A percentile compares a stretch with the other conserved stretches of the same genome.
phyloP scores from a whole-genome alignment of 2,113 vertebrate genomes.

The Varanus komodoensis region DNA sequence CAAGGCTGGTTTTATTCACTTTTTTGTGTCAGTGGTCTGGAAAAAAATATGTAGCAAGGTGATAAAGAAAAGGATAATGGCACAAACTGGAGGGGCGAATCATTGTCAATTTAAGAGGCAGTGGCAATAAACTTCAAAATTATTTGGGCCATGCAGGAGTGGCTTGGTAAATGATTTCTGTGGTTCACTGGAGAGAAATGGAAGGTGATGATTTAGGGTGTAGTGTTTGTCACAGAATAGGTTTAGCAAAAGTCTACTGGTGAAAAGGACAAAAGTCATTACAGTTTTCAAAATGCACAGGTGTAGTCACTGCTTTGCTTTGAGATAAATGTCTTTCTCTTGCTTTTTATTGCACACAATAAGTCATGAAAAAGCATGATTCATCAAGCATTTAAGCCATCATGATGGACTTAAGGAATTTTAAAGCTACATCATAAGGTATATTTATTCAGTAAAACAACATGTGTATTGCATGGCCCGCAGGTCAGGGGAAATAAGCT shows the following conservation, averaged over 20 bases:
- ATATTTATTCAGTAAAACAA: not conserved
- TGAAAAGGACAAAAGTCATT: not conserved
- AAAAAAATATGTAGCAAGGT: constrained; percentile 30
- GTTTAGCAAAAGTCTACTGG: not conserved
- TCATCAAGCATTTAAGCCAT: constrained; percentile 1
- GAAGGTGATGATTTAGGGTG: accelerated
- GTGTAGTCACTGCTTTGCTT: accelerated
- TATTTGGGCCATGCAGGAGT: not conserved
- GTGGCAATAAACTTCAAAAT: not conserved
- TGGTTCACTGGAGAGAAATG: not conserved
- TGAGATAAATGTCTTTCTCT: not conserved
- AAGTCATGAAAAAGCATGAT: not conserved
- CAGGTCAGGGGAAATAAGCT: not conserved
- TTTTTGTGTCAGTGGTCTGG: constrained; percentile 35
- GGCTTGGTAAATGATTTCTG: accelerated
- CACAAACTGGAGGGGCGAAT: not conserved
- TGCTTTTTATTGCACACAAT: accelerated
- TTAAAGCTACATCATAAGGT: not conserved
- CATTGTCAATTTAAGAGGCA: not conserved
- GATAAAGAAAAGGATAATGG: not conserved
- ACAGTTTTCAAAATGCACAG: not conserved
- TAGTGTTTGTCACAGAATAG: not conserved
- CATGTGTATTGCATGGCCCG: not conserved
- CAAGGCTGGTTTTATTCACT: constrained; percentile 33
- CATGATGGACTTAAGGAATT: not conserved